These are phyloP conservation scores for Tragelaphus buxtoni DNA, from an alignment of 2,113 vertebrate species.

Conservation along the genomic window DNA sequence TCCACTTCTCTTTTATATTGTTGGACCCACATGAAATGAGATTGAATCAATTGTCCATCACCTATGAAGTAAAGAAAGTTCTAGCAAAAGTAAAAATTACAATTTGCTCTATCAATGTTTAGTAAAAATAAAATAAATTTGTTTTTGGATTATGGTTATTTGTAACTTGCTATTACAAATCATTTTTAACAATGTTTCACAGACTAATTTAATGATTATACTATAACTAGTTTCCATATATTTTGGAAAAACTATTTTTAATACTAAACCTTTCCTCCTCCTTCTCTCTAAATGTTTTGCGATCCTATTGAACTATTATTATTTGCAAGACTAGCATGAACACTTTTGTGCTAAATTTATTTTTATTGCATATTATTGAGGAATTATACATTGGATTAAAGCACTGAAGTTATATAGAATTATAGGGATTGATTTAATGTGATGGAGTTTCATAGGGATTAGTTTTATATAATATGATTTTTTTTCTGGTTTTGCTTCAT, in stretches of 20 bases:
- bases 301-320: background rate
- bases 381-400: slow-evolving; percentile 62
- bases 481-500: slow-evolving; percentile 30
- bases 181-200: background rate
- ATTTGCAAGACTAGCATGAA: background rate
- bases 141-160: background rate
- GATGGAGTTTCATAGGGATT: slow-evolving; percentile 44
- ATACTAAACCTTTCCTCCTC: background rate
- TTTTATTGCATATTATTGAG: slow-evolving; percentile 11
- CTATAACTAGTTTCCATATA: background rate
- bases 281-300: background rate
- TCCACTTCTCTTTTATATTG: background rate
- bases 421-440: slow-evolving; percentile 26
- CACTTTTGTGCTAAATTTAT: slow-evolving; percentile 24
- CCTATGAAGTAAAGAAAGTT: background rate
- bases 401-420: slow-evolving; percentile 52
- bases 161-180: background rate
- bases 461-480: slow-evolving; percentile 8
- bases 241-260: background rate
- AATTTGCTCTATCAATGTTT: background rate
- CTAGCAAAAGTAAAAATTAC: background rate
- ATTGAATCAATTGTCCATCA: background rate
- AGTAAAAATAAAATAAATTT: background rate
- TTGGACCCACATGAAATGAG: background rate
- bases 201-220: background rate